Percentiles rank a stretch among this genome's conserved stretches.
These are phyloP conservation scores for Laticauda laticaudata DNA, from an alignment of 2,113 vertebrate genomes.

Conservation along the genomic window DNA sequence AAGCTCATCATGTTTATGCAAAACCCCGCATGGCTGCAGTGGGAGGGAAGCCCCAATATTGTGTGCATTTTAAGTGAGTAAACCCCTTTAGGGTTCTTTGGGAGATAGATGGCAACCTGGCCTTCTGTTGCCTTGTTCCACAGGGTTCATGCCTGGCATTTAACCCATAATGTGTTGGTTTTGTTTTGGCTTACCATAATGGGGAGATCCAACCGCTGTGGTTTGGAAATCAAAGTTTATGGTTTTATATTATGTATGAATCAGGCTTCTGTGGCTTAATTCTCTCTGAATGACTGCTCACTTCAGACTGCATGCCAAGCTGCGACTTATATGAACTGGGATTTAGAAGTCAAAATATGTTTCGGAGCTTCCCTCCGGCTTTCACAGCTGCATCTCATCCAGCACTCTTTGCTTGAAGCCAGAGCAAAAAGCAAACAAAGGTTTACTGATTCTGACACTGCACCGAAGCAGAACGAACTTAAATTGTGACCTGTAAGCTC, in stretches of 20 bases:
- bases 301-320: not conserved
- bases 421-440: not conserved
- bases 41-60: not conserved
- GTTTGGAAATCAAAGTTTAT: not conserved
- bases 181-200: not conserved
- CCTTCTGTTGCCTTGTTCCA: not conserved
- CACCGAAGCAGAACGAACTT: not conserved
- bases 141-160: not conserved
- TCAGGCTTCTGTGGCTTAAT: not conserved
- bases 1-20: not conserved
- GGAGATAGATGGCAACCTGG: not conserved
- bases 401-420: not conserved
- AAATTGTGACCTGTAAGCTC: not conserved
- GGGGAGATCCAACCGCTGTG: not conserved
- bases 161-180: not conserved
- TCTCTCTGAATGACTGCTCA: not conserved
- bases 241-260: not conserved
- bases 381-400: not conserved
- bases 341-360: not conserved
- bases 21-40: not conserved
- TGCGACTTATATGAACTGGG: not conserved
- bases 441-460: not conserved
- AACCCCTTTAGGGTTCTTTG: not conserved
- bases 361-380: not conserved
- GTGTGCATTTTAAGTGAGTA: not conserved